phyloP scores from a whole-genome alignment of 2,113 vertebrate genomes.

The human region DNA sequence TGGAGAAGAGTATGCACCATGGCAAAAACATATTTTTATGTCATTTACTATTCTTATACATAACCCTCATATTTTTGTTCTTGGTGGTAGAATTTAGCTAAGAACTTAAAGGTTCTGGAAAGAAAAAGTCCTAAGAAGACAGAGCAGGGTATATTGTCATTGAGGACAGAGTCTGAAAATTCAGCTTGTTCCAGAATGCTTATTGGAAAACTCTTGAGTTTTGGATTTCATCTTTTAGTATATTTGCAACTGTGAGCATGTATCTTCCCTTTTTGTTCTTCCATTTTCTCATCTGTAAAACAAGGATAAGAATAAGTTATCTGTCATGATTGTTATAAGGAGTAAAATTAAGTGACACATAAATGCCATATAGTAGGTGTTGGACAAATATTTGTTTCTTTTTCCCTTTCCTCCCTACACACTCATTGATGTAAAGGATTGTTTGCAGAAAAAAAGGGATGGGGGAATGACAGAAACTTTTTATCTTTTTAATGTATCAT shows the following conservation, averaged over 20 bases:
- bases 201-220: neutral
- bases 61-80: neutral
- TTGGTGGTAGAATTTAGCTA: neutral
- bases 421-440: neutral
- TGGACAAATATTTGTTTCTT: neutral
- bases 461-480: neutral
- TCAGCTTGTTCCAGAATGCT: neutral
- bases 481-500: neutral
- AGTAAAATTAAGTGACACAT: neutral
- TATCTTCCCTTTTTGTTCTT: neutral
- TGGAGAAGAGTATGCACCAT: neutral
- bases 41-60: neutral
- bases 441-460: neutral
- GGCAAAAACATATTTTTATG: neutral
- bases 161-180: neutral
- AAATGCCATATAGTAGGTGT: neutral
- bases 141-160: neutral
- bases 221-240: neutral
- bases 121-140: neutral
- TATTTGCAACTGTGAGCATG: neutral
- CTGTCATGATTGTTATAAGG: neutral
- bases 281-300: neutral
- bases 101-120: neutral
- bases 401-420: accelerated
- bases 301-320: neutral